phyloP scores from a whole-genome alignment of 2,113 vertebrate species.

The Corythaeola cristata region DNA sequence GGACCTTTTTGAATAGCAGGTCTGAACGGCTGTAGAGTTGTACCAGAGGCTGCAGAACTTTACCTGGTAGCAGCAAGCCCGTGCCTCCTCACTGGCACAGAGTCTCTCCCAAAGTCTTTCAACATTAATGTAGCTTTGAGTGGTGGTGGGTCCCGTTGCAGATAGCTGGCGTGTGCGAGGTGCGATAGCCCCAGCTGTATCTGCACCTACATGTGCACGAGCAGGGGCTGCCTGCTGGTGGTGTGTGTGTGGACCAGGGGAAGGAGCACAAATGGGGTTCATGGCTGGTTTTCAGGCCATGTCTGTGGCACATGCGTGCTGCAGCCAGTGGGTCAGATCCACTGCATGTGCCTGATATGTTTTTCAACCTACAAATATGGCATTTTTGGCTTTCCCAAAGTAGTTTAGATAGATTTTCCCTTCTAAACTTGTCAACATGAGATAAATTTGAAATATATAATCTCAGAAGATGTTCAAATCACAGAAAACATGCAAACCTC shows the following conservation, averaged over 20 bases:
- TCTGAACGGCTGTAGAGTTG: not conserved
- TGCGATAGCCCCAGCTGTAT: not conserved
- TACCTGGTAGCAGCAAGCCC: fast-evolving
- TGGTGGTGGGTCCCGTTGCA: not conserved
- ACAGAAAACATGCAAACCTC: not conserved
- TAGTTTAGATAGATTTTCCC: not conserved
- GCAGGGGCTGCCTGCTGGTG: not conserved
- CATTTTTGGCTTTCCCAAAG: not conserved
- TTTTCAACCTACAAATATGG: not conserved
- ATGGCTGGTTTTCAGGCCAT: fast-evolving
- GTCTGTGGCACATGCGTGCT: not conserved
- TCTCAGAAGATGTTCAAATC: not conserved
- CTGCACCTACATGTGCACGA: fast-evolving
- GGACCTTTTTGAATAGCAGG: not conserved
- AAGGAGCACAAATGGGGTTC: fast-evolving
- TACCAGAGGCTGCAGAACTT: not conserved
- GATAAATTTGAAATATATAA: not conserved
- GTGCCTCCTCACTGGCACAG: not conserved
- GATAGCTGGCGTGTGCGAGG: fast-evolving
- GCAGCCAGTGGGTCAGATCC: not conserved
- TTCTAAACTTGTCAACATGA: not conserved
- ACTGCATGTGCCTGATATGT: too few species aligned
- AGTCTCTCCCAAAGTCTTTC: not conserved
- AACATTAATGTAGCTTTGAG: not conserved
- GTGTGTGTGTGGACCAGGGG: not conserved